Evolutionary conservation across 2,888 invertebrate species (phyloP).

Genomic region (Melitaea athalia): DNA sequence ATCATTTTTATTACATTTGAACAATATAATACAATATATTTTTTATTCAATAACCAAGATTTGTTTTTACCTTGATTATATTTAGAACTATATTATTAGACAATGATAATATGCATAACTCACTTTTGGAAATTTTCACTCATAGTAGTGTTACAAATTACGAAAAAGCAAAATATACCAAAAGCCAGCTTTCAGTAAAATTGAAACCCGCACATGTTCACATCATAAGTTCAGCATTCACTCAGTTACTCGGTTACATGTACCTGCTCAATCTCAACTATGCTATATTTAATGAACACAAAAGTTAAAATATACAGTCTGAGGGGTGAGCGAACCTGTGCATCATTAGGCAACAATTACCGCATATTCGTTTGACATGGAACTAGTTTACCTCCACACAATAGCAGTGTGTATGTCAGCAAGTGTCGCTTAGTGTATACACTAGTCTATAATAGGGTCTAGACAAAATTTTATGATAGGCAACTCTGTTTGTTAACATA

Average conservation of each 20-base stretch:
- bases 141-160: slow-evolving; percentile 9
- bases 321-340: slow-evolving; percentile 28
- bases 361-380: too few species aligned
- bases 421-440: too few species aligned
- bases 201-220: not conserved
- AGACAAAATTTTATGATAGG: too few species aligned
- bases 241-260: slow-evolving; percentile 16
- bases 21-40: too few species aligned
- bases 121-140: not conserved
- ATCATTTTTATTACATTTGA: not conserved
- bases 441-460: too few species aligned
- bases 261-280: slow-evolving; percentile 1
- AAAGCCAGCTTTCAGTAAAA: slow-evolving; percentile 22
- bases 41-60: not conserved
- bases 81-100: not conserved
- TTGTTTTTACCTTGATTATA: not conserved
- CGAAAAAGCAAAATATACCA: slow-evolving; percentile 10
- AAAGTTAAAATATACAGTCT: slow-evolving; percentile 33
- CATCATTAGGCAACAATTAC: too few species aligned
- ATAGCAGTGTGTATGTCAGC: too few species aligned
- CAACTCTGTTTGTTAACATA: too few species aligned
- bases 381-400: too few species aligned
- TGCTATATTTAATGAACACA: slow-evolving; percentile 29
- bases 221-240: slow-evolving; percentile 2
- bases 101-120: not conserved